phyloP scores from a whole-genome alignment of 2,888 invertebrate species.

The Papilio gigon region DNA sequence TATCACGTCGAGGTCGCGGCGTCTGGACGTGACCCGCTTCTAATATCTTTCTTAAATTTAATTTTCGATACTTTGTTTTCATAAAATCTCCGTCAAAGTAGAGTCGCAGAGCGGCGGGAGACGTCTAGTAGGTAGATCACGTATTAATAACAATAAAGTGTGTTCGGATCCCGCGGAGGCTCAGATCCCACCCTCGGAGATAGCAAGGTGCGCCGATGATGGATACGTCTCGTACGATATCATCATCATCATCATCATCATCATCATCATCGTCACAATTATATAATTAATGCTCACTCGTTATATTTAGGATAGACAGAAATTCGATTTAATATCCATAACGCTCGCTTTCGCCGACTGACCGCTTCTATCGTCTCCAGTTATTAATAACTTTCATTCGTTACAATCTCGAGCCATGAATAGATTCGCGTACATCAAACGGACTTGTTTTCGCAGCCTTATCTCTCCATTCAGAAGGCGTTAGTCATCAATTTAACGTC shows the following conservation, averaged over 20 bases:
- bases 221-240: too few relatives aligned
- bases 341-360: background rate
- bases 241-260: too few relatives aligned
- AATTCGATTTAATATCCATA: background rate
- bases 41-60: background rate
- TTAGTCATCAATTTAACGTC: background rate
- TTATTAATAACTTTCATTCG: constrained; percentile 13
- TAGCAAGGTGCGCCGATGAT: too few relatives aligned
- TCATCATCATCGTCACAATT: too few relatives aligned
- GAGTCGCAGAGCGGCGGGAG: too few relatives aligned
- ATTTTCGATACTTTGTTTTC: background rate
- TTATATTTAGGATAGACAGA: background rate
- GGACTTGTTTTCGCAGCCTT: background rate
- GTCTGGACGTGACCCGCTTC: background rate
- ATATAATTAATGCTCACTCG: too few relatives aligned
- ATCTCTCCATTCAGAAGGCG: background rate
- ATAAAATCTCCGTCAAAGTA: background rate
- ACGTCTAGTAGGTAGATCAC: too few relatives aligned
- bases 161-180: too few relatives aligned
- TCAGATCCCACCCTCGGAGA: too few relatives aligned
- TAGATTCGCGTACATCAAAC: constrained; percentile 4
- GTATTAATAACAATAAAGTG: too few relatives aligned
- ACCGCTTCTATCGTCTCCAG: background rate
- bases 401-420: background rate
- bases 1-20: constrained; percentile 4